Percentiles rank a stretch among this genome's conserved stretches.
Evolutionary conservation across 2,113 vertebrate genomes (phyloP).

Genomic region (Aphelocoma coerulescens): DNA sequence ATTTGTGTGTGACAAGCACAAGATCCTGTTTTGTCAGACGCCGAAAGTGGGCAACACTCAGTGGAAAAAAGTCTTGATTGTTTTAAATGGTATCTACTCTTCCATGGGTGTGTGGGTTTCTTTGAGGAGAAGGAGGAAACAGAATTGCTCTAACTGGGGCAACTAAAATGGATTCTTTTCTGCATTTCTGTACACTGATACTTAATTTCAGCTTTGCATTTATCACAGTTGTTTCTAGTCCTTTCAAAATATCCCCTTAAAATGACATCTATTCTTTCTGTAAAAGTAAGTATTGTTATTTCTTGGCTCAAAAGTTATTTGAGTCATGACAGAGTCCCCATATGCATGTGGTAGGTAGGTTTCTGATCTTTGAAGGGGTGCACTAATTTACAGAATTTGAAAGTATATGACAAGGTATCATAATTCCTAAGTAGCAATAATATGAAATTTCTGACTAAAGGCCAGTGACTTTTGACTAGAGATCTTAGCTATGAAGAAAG

Average conservation of each 20-base stretch:
- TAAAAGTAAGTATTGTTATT: not conserved
- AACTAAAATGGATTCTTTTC: constrained; percentile 15
- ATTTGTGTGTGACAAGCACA: constrained; percentile 97
- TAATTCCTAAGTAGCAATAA: not conserved
- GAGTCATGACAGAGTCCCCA: not conserved
- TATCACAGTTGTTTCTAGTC: not conserved
- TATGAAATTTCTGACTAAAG: not conserved
- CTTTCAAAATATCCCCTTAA: not conserved
- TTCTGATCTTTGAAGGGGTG: not conserved
- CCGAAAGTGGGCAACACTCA: constrained; percentile 99
- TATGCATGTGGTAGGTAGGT: not conserved
- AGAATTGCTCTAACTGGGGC: not conserved
- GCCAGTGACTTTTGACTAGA: not conserved
- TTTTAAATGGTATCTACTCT: constrained; percentile 85
- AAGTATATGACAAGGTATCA: not conserved
- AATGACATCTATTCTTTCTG: not conserved
- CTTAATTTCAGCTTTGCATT: not conserved
- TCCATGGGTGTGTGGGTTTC: not conserved
- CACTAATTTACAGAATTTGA: not conserved
- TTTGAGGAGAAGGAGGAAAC: not conserved
- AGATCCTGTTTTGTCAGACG: constrained; percentile 97
- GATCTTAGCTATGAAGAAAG: not conserved
- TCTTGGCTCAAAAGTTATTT: not conserved
- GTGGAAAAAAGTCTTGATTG: constrained; percentile 99
- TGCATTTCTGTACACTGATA: not conserved